phyloP scores from a whole-genome alignment of 2,113 vertebrate species.

The Marcusenius ussheri region DNA sequence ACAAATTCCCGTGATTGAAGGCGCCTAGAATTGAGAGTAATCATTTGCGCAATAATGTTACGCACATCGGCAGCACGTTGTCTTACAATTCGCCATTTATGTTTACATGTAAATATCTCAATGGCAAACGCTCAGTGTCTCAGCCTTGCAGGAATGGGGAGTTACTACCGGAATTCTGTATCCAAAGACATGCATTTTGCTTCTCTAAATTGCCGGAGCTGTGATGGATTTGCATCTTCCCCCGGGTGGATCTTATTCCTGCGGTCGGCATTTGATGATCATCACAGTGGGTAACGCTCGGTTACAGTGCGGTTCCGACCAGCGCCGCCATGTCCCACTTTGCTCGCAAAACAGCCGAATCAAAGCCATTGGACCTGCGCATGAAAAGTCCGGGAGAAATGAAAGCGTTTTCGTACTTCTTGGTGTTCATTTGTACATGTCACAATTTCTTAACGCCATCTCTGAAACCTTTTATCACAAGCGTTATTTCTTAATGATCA shows the following conservation, averaged over 20 bases:
- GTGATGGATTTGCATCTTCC: background rate
- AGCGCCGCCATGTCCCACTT: background rate
- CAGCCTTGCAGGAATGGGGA: background rate
- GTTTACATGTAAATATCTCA: background rate
- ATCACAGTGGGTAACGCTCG: background rate
- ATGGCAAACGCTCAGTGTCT: background rate
- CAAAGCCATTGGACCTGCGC: background rate
- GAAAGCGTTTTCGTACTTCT: background rate
- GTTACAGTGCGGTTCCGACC: background rate
- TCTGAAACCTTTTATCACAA: background rate
- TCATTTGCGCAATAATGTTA: background rate
- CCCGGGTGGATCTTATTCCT: background rate
- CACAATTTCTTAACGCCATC: background rate
- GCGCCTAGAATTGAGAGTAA: background rate
- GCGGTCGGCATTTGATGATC: background rate
- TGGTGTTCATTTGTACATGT: background rate
- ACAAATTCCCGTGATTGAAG: background rate
- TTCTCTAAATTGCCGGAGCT: background rate
- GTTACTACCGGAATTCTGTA: background rate
- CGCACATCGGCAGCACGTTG: background rate
- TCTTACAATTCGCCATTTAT: background rate
- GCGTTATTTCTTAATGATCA: background rate
- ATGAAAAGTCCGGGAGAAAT: background rate
- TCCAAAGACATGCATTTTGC: background rate
- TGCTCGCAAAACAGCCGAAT: background rate